Percentiles rank a stretch among this genome's conserved stretches.
These are phyloP conservation scores for Dryococelus australis DNA, from an alignment of 2,888 invertebrate genomes.

Conservation along the genomic window DNA sequence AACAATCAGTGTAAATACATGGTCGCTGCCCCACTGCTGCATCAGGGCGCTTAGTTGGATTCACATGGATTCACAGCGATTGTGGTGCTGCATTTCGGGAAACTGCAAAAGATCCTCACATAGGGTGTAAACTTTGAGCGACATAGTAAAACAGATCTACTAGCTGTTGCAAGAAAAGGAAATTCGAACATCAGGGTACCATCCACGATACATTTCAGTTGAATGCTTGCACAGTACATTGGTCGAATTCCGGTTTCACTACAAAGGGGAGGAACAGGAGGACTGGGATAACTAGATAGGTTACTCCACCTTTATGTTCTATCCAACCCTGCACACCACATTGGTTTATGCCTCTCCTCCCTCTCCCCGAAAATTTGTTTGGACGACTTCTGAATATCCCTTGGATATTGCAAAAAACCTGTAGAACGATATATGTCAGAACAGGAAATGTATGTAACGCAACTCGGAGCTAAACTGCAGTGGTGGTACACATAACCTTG, in stretches of 20 bases:
- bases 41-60: conserved; percentile 37
- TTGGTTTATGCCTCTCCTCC: too few species aligned
- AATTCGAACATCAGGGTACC: conserved; percentile 30
- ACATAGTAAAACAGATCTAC: conserved; percentile 39
- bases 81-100: conserved; percentile 45
- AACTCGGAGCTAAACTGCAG: too few species aligned
- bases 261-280: background rate
- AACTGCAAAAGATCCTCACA: conserved; percentile 44
- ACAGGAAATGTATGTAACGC: too few species aligned
- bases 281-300: too few species aligned
- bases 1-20: conserved; percentile 47
- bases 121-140: conserved; percentile 48
- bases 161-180: conserved; percentile 31
- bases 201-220: conserved; percentile 29
- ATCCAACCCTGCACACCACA: too few species aligned
- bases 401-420: too few species aligned
- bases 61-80: background rate
- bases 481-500: too few species aligned
- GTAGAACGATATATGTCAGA: too few species aligned
- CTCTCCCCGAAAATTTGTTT: too few species aligned
- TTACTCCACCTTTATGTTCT: too few species aligned
- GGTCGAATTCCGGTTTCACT: background rate
- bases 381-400: too few species aligned
- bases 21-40: conserved; percentile 47
- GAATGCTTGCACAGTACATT: background rate